Conservation (phyloP, 2,888 invertebrate genomes). For the Eupithecia subumbrata region DNA sequence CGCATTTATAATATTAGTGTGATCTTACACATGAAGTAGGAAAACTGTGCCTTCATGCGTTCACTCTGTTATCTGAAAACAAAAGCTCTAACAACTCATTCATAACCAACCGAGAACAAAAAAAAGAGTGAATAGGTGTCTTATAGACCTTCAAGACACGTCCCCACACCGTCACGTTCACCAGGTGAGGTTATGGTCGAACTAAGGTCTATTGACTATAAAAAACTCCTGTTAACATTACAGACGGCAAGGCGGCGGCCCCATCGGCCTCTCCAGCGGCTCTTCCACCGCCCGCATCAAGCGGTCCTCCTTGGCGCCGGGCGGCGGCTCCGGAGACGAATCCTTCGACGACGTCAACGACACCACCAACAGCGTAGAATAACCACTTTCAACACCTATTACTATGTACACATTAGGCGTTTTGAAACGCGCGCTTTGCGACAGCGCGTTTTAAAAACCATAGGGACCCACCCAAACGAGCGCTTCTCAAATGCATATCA, state of each 20-base stretch:
- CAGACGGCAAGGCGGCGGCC: conserved; percentile 83
- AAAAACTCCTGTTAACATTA: neutral
- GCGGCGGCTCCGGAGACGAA: conserved; percentile 89
- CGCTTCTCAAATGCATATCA: neutral
- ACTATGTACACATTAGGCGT: neutral
- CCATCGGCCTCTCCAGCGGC: conserved; percentile 84
- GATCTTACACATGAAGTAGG: too few species aligned
- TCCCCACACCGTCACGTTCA: neutral
- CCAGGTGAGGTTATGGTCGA: neutral
- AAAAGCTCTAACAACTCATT: neutral
- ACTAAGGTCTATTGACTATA: neutral
- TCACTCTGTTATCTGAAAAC: neutral
- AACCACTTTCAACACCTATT: conserved; percentile 29
- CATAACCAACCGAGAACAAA: neutral
- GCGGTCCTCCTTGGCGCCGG: conserved; percentile 87
- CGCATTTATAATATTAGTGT: too few species aligned
- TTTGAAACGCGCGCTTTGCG: neutral
- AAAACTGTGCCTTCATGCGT: neutral
- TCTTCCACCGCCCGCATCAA: conserved; percentile 87
- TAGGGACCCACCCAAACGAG: neutral
- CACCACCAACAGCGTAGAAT: conserved; percentile 89
- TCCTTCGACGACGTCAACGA: conserved; percentile 89
- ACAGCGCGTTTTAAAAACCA: neutral
- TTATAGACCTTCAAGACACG: neutral
- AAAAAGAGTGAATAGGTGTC: neutral